Conservation (phyloP, 2,797 vertebrate genomes). For the Platyrinchus mystaceus region DNA sequence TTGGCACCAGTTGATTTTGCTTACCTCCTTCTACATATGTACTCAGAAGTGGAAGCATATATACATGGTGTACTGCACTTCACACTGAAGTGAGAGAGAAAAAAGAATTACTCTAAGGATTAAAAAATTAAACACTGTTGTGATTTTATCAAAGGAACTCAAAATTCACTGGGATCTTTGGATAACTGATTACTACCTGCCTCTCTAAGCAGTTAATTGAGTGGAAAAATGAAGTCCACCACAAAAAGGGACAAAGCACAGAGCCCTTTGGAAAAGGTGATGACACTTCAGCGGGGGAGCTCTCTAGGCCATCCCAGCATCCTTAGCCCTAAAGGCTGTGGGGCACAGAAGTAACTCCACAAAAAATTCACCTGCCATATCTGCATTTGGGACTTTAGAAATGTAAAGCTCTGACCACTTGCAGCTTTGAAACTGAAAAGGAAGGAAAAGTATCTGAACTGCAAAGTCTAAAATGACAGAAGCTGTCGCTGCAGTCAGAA, state of each 20-base stretch:
- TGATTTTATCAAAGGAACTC: neutral
- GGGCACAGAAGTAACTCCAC: neutral
- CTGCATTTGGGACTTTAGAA: neutral
- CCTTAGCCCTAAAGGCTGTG: neutral
- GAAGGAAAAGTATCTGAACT: neutral
- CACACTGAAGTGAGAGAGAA: neutral
- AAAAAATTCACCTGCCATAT: neutral
- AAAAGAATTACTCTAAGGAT: neutral
- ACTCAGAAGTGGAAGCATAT: neutral
- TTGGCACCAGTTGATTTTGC: neutral
- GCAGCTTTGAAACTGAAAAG: neutral
- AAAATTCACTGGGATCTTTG: neutral
- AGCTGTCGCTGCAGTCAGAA: neutral
- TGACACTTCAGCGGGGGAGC: neutral
- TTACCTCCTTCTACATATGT: neutral
- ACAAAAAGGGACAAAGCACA: neutral
- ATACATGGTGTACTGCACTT: accelerated
- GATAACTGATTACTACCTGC: neutral
- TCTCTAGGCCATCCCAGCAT: neutral
- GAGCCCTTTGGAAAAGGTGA: neutral
- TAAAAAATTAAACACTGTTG: neutral
- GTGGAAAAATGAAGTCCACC: neutral
- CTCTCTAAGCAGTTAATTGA: neutral
- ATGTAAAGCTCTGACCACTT: neutral
- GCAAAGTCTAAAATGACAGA: neutral